These are phyloP conservation scores for Smittia sp. DNA, from an alignment of 2,888 invertebrate genomes.

Conservation along the genomic window DNA sequence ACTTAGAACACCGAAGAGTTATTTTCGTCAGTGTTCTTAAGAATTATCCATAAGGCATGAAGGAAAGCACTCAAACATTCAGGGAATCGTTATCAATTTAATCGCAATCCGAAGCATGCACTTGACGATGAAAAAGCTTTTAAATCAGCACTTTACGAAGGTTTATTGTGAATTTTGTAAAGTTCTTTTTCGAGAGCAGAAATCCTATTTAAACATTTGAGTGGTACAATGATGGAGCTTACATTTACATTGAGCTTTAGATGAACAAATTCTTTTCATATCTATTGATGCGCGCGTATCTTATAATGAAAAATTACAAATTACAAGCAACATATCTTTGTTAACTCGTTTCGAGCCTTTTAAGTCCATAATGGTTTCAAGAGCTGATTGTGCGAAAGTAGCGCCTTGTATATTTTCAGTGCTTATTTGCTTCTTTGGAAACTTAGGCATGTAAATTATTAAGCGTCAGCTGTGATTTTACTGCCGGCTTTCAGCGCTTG, in stretches of 20 bases:
- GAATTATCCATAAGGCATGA: background rate
- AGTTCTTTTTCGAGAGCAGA: no score
- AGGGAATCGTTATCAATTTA: slow-evolving; percentile 33
- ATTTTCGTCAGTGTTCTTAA: no score
- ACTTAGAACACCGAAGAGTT: no score
- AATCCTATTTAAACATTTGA: background rate
- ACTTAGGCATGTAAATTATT: background rate
- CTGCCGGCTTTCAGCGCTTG: background rate
- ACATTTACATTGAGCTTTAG: no score
- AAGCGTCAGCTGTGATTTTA: slow-evolving; percentile 32
- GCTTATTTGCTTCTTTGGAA: background rate
- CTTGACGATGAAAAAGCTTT: slow-evolving; percentile 25
- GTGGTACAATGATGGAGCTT: background rate
- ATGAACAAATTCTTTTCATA: no score
- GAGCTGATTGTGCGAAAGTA: background rate
- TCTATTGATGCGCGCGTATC: no score
- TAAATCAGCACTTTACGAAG: background rate
- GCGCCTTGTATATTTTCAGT: background rate
- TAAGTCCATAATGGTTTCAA: background rate
- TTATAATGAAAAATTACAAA: no score
- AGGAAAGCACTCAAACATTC: slow-evolving; percentile 15
- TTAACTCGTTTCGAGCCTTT: background rate
- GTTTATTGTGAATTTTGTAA: background rate
- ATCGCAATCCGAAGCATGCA: slow-evolving; percentile 8
- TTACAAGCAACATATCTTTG: no score